Conservation (phyloP, 2,888 invertebrate genomes). For the Lacanobia wlatinum region DNA sequence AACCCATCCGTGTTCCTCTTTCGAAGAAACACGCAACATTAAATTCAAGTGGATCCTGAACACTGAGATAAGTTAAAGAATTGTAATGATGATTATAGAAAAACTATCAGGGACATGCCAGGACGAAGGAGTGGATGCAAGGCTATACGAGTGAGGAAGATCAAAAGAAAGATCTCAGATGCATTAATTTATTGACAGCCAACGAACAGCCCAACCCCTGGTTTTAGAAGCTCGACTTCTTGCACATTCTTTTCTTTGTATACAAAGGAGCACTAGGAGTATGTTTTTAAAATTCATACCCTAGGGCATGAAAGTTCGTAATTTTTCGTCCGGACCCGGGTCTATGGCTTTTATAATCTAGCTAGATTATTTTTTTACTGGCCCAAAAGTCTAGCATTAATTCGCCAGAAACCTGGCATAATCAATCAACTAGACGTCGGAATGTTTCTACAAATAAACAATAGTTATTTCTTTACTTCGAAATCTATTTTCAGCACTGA, state of each 20-base stretch:
- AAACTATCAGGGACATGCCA: not conserved
- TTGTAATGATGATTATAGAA: too few relatives aligned
- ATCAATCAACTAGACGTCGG: slow-evolving; percentile 29
- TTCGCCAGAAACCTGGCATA: not conserved
- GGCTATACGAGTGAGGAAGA: too few relatives aligned
- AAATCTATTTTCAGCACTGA: slow-evolving; percentile 46
- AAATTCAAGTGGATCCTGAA: not conserved
- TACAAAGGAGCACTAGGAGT: too few relatives aligned
- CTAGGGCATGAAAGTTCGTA: not conserved
- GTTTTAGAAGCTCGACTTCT: too few relatives aligned
- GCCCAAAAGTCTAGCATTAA: not conserved
- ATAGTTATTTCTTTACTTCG: slow-evolving; percentile 43
- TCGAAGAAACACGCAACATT: too few relatives aligned
- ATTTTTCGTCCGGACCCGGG: not conserved
- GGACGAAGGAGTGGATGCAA: not conserved
- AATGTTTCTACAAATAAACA: slow-evolving; percentile 34
- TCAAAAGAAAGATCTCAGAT: not conserved
- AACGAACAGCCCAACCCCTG: not conserved
- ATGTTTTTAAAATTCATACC: too few relatives aligned
- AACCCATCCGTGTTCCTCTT: too few relatives aligned
- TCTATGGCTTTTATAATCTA: not conserved
- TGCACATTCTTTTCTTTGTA: too few relatives aligned
- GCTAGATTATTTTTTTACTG: not conserved
- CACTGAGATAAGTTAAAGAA: too few relatives aligned
- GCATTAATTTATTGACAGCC: not conserved